These are phyloP conservation scores for Toxostoma redivivum DNA, from an alignment of 2,113 vertebrate species.

Conservation along the genomic window DNA sequence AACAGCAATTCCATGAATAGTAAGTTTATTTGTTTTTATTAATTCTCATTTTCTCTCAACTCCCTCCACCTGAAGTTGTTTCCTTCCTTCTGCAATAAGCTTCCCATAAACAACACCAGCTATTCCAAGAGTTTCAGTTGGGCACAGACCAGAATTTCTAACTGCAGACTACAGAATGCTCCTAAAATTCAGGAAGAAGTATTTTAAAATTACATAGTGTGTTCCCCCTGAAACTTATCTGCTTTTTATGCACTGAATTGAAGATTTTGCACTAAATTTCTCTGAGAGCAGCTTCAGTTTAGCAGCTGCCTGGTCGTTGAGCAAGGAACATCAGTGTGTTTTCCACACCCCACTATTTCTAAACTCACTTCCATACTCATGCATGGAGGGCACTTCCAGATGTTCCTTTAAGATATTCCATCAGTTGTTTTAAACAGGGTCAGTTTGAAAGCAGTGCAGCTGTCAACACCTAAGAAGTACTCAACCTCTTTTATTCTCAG, in stretches of 20 bases:
- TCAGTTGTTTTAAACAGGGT: neutral
- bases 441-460: neutral
- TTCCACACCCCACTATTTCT: neutral
- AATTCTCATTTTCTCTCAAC: neutral
- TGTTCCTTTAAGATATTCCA: neutral
- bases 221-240: neutral
- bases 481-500: neutral
- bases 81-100: neutral
- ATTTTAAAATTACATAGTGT: neutral
- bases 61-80: neutral
- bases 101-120: neutral
- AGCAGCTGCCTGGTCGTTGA: neutral
- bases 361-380: accelerated
- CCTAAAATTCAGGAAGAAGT: neutral
- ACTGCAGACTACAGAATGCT: neutral
- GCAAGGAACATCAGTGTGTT: accelerated
- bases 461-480: neutral
- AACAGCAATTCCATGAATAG: neutral
- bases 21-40: neutral
- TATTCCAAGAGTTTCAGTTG: neutral
- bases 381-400: accelerated
- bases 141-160: neutral
- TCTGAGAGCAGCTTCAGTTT: neutral
- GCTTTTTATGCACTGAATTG: neutral
- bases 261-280: neutral